Conservation (phyloP, 1,140 invertebrate species). For the Aphidius ervi region DNA sequence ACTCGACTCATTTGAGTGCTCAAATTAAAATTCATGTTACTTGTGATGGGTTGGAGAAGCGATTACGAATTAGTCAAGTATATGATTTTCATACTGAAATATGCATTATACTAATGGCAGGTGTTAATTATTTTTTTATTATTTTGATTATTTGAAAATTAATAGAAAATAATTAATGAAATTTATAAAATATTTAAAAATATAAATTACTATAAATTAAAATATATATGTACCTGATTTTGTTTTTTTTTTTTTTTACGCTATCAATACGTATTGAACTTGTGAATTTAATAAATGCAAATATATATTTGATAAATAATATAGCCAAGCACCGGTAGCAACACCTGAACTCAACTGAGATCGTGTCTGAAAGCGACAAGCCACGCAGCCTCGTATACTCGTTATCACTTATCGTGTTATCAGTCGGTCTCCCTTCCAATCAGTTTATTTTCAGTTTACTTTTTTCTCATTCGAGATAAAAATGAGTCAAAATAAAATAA, state of each 20-base stretch:
- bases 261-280: background rate
- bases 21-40: conserved; percentile 35
- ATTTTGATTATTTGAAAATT: too few relatives aligned
- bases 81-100: too few relatives aligned
- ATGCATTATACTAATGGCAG: too few relatives aligned
- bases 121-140: too few relatives aligned
- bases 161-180: too few relatives aligned
- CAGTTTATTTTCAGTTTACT: too few relatives aligned
- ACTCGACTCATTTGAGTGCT: conserved; percentile 31
- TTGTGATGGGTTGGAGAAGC: conserved; percentile 21
- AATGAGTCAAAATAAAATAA: background rate
- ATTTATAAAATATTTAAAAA: too few relatives aligned
- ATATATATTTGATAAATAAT: background rate
- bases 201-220: too few relatives aligned
- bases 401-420: conserved; percentile 13
- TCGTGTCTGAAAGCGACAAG: background rate
- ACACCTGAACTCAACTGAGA: conserved; percentile 19
- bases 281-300: background rate
- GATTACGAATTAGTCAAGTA: conserved; percentile 18
- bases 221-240: too few relatives aligned
- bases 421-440: background rate
- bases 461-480: background rate
- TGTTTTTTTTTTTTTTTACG: background rate
- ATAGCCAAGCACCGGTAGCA: background rate
- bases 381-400: conserved; percentile 2